Evolutionary conservation across 2,797 vertebrate genomes (phyloP).

Genomic region (Gadopsis marmoratus): DNA sequence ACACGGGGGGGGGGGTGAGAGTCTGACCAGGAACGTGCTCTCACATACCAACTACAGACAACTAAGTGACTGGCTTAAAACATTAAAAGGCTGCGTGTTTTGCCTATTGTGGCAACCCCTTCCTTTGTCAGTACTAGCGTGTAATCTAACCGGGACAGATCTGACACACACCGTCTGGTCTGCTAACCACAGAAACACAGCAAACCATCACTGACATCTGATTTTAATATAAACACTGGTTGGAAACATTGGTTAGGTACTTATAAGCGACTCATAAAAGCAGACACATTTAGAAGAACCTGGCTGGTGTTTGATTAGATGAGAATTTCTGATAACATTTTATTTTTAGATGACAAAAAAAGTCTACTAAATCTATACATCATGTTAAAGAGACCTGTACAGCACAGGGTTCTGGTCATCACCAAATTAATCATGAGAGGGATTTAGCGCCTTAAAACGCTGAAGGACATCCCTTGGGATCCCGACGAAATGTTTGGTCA

Average conservation of each 20-base stretch:
- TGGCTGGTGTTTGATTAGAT: not conserved
- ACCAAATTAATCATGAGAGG: constrained; percentile 10
- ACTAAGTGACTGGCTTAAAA: not conserved
- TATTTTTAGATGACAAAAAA: constrained; percentile 6
- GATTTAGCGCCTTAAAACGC: constrained; percentile 3
- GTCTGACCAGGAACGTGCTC: constrained; percentile 3
- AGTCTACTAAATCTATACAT: not conserved
- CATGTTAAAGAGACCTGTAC: constrained; percentile 8
- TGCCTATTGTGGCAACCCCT: constrained; percentile 16
- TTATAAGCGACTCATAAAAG: not conserved
- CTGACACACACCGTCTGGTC: not conserved
- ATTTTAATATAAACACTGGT: constrained; percentile 1
- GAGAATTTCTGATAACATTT: not conserved
- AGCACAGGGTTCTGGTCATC: constrained; percentile 2
- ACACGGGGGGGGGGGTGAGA: not conserved
- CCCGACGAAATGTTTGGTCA: constrained; percentile 24
- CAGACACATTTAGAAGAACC: not conserved
- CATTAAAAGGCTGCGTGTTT: not conserved
- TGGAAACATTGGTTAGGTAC: not conserved
- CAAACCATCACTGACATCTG: not conserved
- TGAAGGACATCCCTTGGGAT: constrained; percentile 27
- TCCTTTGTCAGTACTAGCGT: constrained; percentile 10
- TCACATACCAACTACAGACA: constrained; percentile 20
- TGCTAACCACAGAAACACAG: not conserved
- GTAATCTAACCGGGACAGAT: not conserved